These are phyloP conservation scores for Ectobius pallidus DNA, from an alignment of 2,888 invertebrate genomes.

Conservation along the genomic window DNA sequence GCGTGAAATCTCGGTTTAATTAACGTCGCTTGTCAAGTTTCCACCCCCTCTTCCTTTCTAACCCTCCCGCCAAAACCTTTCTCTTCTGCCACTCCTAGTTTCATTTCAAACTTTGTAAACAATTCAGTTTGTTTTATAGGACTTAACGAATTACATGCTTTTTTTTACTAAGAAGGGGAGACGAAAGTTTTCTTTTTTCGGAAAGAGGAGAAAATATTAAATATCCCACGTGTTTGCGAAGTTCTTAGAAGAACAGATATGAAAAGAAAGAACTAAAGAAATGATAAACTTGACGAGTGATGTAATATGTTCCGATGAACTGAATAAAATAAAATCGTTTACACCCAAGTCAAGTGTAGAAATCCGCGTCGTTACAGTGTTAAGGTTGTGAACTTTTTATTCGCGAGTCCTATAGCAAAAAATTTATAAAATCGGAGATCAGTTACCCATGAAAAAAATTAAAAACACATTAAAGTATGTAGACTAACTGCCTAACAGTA, in stretches of 20 bases:
- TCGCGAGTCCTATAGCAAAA: no score
- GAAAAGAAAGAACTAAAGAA: neutral
- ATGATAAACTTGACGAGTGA: no score
- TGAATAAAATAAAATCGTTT: no score
- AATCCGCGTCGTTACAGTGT: no score
- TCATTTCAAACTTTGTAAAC: conserved; percentile 35
- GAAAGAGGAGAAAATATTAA: conserved; percentile 1
- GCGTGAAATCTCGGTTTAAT: conserved; percentile 41
- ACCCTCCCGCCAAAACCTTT: neutral
- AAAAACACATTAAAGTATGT: no score
- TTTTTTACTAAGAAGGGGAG: neutral
- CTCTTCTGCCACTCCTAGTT: neutral
- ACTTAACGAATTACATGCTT: conserved; percentile 17
- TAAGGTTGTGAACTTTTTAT: no score
- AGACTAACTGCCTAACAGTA: no score
- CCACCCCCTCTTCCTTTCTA: neutral
- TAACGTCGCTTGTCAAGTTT: conserved; percentile 31
- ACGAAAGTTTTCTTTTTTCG: neutral
- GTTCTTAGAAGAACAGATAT: neutral
- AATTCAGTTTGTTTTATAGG: conserved; percentile 20
- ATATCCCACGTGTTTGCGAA: neutral
- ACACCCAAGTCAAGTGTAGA: no score
- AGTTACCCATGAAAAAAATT: no score
- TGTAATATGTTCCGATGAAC: no score
- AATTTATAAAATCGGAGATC: no score